Base-by-base conservation (phyloP, 2,113 vertebrate genomes). In the Hiodon alosoides region DNA sequence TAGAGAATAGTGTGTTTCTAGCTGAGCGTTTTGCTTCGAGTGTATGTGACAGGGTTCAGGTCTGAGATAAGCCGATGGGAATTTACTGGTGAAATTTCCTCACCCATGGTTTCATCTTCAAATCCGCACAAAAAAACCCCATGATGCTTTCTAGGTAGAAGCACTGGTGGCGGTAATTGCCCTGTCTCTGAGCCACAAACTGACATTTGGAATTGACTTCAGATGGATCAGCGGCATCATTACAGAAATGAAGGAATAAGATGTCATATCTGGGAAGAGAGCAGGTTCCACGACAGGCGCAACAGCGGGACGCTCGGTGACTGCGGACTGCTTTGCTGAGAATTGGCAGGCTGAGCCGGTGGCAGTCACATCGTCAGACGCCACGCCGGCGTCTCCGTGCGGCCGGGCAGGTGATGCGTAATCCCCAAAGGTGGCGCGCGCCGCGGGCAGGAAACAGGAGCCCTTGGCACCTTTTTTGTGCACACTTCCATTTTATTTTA, bases 401-500 rank as follows among this genome's bases (percentile, higher is more conserved):
- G 4, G 11, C 10, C 11, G 17, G 55, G 55, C 13, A 62, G 17
- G 48, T 69, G 69, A 64, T 46, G 10, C 14, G 3, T 48, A 53
- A 62, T n/a, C 53, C 74, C 74, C 58, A 10, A 8, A 66, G 52
- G 61, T 31, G 53, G 48, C 8, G 61, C 10, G 62, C 61, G 46
- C 31, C 31, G 31, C 5, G 51, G 7, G 4, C 47, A 8, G 16
- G 46, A 51, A 16, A 31, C 7, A 3, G 46, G 54, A 60, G 48
- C 4, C 46, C 62, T 68, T 5, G 48, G 75, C 67, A 10, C 62
- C 46, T 8, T 57, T 59, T 62, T 78, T 60, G 8, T 65, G n/a
- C 69, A 72, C 61, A 48, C 73, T 78, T 77, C 71, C 61, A 59
- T 82, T 80, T 79, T 74, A 78, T 78, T 82, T 82, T 72, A 81